Percentiles rank a stretch among this genome's conserved stretches.
Conservation (phyloP, 2,797 vertebrate species). For the Megalops cyprinoides region DNA sequence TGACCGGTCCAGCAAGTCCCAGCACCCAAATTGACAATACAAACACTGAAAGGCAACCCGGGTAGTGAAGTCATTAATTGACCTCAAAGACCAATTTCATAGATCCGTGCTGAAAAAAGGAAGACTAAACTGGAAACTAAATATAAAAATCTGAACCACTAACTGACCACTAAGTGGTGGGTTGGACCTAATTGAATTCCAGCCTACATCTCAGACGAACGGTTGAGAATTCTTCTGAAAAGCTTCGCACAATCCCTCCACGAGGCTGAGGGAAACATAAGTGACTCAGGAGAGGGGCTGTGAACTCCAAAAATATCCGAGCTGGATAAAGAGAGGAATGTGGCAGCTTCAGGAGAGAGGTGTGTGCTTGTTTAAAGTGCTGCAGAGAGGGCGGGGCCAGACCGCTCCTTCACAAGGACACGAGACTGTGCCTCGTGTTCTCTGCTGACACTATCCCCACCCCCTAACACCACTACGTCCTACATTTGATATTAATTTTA, state of each 20-base stretch:
- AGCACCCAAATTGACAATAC: background rate
- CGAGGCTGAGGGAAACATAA: slow-evolving; percentile 47
- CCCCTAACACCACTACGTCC: too few species aligned
- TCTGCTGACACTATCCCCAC: too few species aligned
- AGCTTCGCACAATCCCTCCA: slow-evolving; percentile 3
- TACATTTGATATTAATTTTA: too few species aligned
- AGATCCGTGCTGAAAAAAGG: background rate
- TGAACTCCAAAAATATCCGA: slow-evolving; percentile 62
- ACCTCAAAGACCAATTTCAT: background rate
- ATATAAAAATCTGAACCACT: background rate
- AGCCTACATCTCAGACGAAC: background rate
- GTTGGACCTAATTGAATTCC: slow-evolving; percentile 32
- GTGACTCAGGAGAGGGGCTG: slow-evolving; percentile 36
- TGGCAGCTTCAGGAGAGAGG: slow-evolving; percentile 22
- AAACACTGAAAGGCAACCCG: slow-evolving; percentile 3
- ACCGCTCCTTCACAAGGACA: too few species aligned
- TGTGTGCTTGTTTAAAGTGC: background rate
- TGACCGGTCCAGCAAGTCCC: slow-evolving; percentile 5
- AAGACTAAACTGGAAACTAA: slow-evolving; percentile 1
- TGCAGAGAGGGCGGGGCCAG: background rate
- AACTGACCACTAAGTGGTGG: background rate
- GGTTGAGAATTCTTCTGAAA: background rate
- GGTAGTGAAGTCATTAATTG: background rate
- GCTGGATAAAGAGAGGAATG: slow-evolving; percentile 52
- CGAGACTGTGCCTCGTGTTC: background rate